Base-by-base conservation (phyloP, 2,888 invertebrate species). In the Craniophora ligustri region DNA sequence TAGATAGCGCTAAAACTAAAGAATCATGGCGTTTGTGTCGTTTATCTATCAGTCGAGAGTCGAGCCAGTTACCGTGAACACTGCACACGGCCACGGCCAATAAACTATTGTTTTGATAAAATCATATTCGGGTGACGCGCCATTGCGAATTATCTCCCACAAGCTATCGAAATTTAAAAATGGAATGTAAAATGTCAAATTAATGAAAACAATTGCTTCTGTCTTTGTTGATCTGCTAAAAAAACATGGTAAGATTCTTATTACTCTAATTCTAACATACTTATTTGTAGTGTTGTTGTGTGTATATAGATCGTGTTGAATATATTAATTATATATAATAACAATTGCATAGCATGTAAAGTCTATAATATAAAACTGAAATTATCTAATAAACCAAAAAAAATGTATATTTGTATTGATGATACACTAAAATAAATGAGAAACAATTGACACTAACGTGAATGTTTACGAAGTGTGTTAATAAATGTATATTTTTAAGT, bases 401-500 rank as follows among this genome's bases (percentile, higher is more conserved):
- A n/a, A n/a, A n/a, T n/a, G n/a, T n/a, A n/a, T n/a, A n/a, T n/a
- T n/a, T n/a, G n/a, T n/a, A n/a, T n/a, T 36, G 1, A 14, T 0
- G 19, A 32, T 28, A 16, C 13, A 45, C 7, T 6, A 23, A 36
- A 58, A 28, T 31, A 60, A 30, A 15, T 35, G 11, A 38, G 19
- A 6, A 28, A 7, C 15, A 10, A 32, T 7, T 63, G 71, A 69
- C 75, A 59, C 39, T 69, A 69, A 18, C 0, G 21, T 16, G 42
- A 40, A 34, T 42, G 34, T 75, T 75, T 65, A 55, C 49, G 45
- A 60, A 73, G 66, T 45, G 23, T 13, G 63, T 19, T 55, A 26
- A 4, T 26, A 3, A n/a, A 26, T n/a, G 26, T 10, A 23, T 23
- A 23, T 23, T 2, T 23, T 23, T 23, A 10, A 0, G 2, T 10